Percentiles rank a stretch among this genome's conserved stretches.
Conservation (phyloP, 2,113 vertebrate genomes). For the Falcunculus frontatus region DNA sequence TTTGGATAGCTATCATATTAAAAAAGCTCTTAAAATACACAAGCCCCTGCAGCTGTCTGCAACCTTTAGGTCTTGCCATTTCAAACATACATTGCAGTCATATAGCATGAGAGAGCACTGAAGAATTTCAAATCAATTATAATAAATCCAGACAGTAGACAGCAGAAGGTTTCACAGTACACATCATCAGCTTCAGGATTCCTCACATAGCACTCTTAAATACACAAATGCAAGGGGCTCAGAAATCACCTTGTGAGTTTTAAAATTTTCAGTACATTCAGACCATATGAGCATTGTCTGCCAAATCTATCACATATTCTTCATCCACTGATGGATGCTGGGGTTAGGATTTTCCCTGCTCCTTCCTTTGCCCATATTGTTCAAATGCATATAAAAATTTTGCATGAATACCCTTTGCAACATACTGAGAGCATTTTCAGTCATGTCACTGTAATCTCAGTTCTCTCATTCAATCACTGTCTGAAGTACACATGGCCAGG, state of each 20-base stretch:
- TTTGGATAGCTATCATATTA: neutral
- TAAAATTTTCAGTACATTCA: neutral
- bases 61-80: constrained; percentile 46
- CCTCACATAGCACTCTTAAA: neutral
- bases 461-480: neutral
- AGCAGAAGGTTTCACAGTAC: constrained; percentile 31
- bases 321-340: neutral
- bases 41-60: constrained; percentile 6
- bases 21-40: neutral
- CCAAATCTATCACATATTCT: neutral
- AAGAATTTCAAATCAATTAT: constrained; percentile 38
- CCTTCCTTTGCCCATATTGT: neutral
- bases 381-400: neutral
- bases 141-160: constrained; percentile 22
- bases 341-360: neutral
- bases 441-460: neutral
- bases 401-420: neutral
- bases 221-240: neutral
- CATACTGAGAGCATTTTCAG: neutral
- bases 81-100: constrained; percentile 1
- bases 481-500: neutral
- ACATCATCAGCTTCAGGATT: neutral
- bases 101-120: neutral
- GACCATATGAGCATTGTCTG: neutral
- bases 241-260: neutral